These are phyloP conservation scores for Heliconius hortense DNA, from an alignment of 2,888 invertebrate genomes.

Conservation along the genomic window DNA sequence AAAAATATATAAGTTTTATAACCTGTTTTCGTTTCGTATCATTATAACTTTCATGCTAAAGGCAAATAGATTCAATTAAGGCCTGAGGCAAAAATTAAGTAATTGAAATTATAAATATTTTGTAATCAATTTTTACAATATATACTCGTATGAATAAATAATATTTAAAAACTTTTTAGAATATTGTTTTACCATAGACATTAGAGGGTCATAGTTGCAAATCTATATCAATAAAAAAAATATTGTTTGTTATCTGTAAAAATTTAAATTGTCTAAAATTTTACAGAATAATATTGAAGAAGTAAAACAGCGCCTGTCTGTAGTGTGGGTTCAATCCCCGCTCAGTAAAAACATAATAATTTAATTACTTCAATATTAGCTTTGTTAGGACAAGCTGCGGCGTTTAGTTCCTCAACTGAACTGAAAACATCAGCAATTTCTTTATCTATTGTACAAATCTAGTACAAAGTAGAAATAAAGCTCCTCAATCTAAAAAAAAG, in stretches of 20 bases:
- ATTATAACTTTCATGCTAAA: not conserved
- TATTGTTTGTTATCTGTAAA: too few relatives aligned
- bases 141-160: not conserved
- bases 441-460: not conserved
- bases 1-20: not conserved
- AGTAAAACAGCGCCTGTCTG: too few relatives aligned
- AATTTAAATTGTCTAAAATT: too few relatives aligned
- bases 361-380: not conserved
- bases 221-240: too few relatives aligned
- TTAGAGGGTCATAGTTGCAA: too few relatives aligned
- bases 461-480: not conserved
- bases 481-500: not conserved
- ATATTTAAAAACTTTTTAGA: too few relatives aligned
- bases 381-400: too few relatives aligned
- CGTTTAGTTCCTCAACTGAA: not conserved
- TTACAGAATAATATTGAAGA: too few relatives aligned
- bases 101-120: not conserved
- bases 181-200: too few relatives aligned
- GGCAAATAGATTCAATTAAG: slow-evolving; percentile 2
- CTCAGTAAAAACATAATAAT: not conserved
- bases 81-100: not conserved
- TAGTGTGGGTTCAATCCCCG: too few relatives aligned
- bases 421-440: not conserved
- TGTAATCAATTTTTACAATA: not conserved
- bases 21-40: not conserved